Evolutionary conservation across 2,888 invertebrate genomes (phyloP).

Genomic region (Rhyacophila evoluta): DNA sequence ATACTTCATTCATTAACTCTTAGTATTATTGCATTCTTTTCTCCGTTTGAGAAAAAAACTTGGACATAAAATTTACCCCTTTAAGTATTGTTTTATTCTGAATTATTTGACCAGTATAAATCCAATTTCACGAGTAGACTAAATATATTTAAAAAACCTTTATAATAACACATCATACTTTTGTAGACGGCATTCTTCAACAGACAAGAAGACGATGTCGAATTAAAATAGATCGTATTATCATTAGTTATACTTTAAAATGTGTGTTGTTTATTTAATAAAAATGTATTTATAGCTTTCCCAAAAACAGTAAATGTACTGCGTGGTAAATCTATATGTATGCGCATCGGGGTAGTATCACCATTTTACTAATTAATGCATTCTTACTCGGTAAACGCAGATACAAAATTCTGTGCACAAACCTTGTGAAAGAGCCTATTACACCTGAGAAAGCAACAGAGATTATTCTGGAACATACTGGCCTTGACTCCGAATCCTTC

Average conservation of each 20-base stretch:
- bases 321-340: slow-evolving; percentile 3
- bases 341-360: background rate
- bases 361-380: slow-evolving; percentile 29
- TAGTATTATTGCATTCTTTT: too few species aligned
- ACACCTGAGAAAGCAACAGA: slow-evolving; percentile 83
- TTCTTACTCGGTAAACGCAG: slow-evolving; percentile 71
- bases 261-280: background rate
- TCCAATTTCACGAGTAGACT: background rate
- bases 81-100: background rate
- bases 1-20: background rate
- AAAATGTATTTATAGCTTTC: slow-evolving; percentile 1
- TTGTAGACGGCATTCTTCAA: slow-evolving; percentile 35
- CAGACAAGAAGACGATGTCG: slow-evolving; percentile 43
- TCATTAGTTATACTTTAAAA: background rate
- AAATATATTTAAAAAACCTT: background rate
- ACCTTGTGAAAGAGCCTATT: slow-evolving; percentile 80
- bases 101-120: background rate
- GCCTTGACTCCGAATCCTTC: slow-evolving; percentile 93
- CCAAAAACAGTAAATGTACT: background rate
- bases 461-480: slow-evolving; percentile 84
- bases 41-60: too few species aligned
- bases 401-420: slow-evolving; percentile 99
- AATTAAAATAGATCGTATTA: background rate
- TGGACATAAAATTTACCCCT: too few species aligned
- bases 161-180: background rate